These are phyloP conservation scores for Daubentonia madagascariensis DNA, from an alignment of 2,113 vertebrate genomes.

Conservation along the genomic window DNA sequence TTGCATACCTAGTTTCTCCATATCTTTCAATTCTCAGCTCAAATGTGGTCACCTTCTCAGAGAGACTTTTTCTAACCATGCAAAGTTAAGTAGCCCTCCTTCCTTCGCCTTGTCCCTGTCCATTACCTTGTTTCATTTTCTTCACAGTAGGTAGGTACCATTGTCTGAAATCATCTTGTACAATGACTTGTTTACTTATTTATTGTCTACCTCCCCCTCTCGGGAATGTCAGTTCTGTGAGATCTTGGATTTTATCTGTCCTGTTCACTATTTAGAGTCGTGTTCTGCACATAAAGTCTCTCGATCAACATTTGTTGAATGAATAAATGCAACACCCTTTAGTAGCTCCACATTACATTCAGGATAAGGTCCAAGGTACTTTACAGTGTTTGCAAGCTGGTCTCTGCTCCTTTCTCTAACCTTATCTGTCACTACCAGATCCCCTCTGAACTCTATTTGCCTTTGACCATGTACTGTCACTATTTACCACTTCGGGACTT, in stretches of 20 bases:
- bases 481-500: background rate
- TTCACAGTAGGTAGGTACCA: background rate
- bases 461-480: background rate
- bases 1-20: background rate
- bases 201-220: background rate
- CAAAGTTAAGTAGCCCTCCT: background rate
- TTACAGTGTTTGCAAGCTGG: background rate
- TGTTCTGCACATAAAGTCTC: background rate
- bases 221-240: background rate
- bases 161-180: background rate
- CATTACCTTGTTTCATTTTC: background rate
- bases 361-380: background rate
- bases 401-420: background rate
- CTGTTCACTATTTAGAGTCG: background rate
- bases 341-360: background rate
- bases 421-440: background rate
- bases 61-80: background rate
- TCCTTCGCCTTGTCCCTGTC: background rate
- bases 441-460: background rate
- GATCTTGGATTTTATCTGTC: background rate
- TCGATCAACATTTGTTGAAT: background rate
- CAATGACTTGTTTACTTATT: background rate
- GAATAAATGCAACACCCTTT: background rate
- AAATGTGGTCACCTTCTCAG: background rate
- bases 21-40: background rate